A percentile compares a stretch with the other conserved stretches of the same genome.
Evolutionary conservation across 2,113 vertebrate genomes (phyloP).

Genomic region (Empidonax alnorum): DNA sequence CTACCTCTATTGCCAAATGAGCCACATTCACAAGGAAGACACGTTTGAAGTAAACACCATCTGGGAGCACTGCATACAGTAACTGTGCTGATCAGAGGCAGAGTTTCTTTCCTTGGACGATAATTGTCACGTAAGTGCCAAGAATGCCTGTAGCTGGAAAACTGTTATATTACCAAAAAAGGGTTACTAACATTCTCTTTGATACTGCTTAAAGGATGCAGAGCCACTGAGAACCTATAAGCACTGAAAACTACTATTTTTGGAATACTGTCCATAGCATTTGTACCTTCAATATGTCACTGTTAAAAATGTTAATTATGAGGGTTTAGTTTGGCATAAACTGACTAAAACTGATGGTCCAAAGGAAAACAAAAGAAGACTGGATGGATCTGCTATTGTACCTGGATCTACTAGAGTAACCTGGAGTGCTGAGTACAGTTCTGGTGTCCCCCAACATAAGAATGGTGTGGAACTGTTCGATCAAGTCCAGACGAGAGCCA

Average conservation of each 20-base stretch:
- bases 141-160: slow-evolving; percentile 4
- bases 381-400: neutral
- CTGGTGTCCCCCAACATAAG: neutral
- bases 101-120: slow-evolving; percentile 18
- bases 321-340: neutral
- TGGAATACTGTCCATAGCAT: neutral
- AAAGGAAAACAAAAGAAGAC: neutral
- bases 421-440: neutral
- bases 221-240: neutral
- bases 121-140: neutral
- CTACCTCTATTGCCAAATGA: slow-evolving; percentile 16
- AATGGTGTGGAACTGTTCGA: neutral
- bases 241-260: neutral
- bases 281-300: neutral
- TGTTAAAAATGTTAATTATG: neutral
- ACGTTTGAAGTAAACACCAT: slow-evolving; percentile 42
- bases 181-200: neutral
- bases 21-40: neutral
- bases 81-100: neutral
- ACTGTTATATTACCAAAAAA: neutral
- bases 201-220: neutral
- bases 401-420: neutral
- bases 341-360: neutral
- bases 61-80: slow-evolving; percentile 30
- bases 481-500: neutral